Percentiles rank a stretch among this genome's conserved stretches.
Conservation (phyloP, 2,888 invertebrate genomes). For the Myopa tessellatipennis region DNA sequence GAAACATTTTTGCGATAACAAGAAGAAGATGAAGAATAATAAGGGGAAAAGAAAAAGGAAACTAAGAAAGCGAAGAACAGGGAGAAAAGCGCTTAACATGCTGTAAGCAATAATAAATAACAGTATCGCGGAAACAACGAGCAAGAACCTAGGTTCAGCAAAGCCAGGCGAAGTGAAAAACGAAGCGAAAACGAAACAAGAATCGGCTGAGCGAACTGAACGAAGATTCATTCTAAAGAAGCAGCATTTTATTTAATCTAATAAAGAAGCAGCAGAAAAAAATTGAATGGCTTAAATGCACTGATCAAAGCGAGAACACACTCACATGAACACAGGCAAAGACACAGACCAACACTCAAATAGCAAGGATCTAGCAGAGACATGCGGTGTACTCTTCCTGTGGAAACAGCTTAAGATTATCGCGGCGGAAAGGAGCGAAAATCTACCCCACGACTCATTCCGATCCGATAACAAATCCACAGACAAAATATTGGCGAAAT, state of each 20-base stretch:
- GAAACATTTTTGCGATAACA: slow-evolving; percentile 10
- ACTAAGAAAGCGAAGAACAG: not conserved
- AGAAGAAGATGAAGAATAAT: slow-evolving; percentile 5
- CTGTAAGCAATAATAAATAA: slow-evolving; percentile 1
- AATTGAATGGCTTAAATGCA: slow-evolving; percentile 29
- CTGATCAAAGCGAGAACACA: slow-evolving; percentile 23
- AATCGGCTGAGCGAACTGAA: not conserved
- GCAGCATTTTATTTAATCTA: slow-evolving; percentile 36
- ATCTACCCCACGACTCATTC: not conserved
- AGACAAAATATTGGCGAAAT: not conserved
- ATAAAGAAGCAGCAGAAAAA: slow-evolving; percentile 24
- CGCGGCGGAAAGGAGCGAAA: not conserved
- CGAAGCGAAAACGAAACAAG: not conserved
- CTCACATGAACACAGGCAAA: slow-evolving; percentile 18
- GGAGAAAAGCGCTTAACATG: not conserved
- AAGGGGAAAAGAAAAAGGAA: not conserved
- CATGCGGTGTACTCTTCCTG: no score
- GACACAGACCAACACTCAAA: not conserved
- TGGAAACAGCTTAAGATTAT: no score
- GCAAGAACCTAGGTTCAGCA: not conserved
- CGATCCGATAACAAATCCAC: not conserved
- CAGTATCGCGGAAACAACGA: not conserved
- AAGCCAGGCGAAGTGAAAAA: not conserved
- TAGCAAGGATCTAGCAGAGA: no score
- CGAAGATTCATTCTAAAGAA: not conserved